These are phyloP conservation scores for Lethrus apterus DNA, from an alignment of 1,140 invertebrate species.

Conservation along the genomic window DNA sequence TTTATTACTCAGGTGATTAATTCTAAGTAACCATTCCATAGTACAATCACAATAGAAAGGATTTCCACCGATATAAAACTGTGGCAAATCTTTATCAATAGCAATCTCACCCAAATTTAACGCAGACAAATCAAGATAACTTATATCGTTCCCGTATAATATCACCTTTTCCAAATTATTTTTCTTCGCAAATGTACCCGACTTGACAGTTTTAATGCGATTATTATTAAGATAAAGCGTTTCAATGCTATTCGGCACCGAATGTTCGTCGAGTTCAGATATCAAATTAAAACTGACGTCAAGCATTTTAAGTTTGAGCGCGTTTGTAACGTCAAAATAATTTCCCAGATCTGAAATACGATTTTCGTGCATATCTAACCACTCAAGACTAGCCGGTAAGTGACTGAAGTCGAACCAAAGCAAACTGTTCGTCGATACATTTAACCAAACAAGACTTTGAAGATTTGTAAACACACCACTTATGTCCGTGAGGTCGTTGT, in stretches of 20 bases:
- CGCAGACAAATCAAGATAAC: slow-evolving; percentile 63
- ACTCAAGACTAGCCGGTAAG: slow-evolving; percentile 59
- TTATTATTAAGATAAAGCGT: slow-evolving; percentile 72
- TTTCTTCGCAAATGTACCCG: slow-evolving; percentile 67
- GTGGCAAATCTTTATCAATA: slow-evolving; percentile 57
- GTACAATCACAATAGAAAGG: slow-evolving; percentile 76
- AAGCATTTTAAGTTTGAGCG: slow-evolving; percentile 62
- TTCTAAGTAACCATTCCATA: slow-evolving; percentile 77
- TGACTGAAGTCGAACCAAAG: slow-evolving; percentile 59
- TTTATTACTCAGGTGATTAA: slow-evolving; percentile 63
- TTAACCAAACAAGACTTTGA: slow-evolving; percentile 60
- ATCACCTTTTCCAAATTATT: slow-evolving; percentile 62
- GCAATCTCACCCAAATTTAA: slow-evolving; percentile 59
- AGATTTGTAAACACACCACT: slow-evolving; percentile 59
- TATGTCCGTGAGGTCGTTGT: slow-evolving; percentile 57
- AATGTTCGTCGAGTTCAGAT: slow-evolving; percentile 55
- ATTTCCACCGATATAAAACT: slow-evolving; percentile 74
- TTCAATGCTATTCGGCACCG: slow-evolving; percentile 65
- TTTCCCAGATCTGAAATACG: slow-evolving; percentile 59
- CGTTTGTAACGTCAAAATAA: slow-evolving; percentile 52
- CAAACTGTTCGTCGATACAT: slow-evolving; percentile 62
- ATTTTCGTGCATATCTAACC: slow-evolving; percentile 64
- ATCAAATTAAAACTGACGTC: slow-evolving; percentile 70
- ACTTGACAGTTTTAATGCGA: slow-evolving; percentile 57
- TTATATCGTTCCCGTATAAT: slow-evolving; percentile 66